Evolutionary conservation across 2,888 invertebrate genomes (phyloP), one percentile per base, ranked within the genome.

Genomic region (Phoronis australis): DNA sequence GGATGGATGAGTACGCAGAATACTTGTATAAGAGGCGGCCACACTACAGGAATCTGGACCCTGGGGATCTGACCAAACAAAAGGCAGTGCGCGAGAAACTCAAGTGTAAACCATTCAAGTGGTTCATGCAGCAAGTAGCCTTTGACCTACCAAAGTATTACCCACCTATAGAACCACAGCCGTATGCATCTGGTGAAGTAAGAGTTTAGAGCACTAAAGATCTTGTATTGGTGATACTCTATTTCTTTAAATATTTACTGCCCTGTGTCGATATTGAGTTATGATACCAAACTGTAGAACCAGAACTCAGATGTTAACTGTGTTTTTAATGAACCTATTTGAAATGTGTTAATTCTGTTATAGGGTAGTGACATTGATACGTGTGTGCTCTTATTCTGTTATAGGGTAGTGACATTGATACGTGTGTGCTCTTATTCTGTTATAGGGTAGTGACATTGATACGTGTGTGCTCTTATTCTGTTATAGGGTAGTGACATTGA

Each of bases 1-100:
- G 96, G 96, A 95, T 97, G 95, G 96, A 97, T 71, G 95, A 96
- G 66, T 97, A 93, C 75, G 90, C 89, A 1, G 82, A 93, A 60
- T 85, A 84, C 70, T 75, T 97, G 46, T 96, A 95, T 78, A 78
- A 80, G 54, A 82, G 91, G 0, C 81, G 88, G 26, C 88, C 93
- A 0, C 85, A 87, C 68, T 68, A 66, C 52, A 79, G 82, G 15
- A 71, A 75, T 1, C 79, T 92, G n/a, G 84, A 89, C 73, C 80
- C 89, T 0, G 94, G 95, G 0, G 87, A 95, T 78, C 74, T 96
- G 44, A 80, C 83, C 0, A 80, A 83, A 52, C 94, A 94, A 79
- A 83, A 82, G 52, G 86, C 83, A 0, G 77, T 95, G n/a, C 78
- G 95, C 9, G 73, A 84, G 40, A 81, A 79, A 20, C 80, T 95